Base-by-base conservation (phyloP, 1,140 invertebrate genomes). In the Hycleus phaleratus region DNA sequence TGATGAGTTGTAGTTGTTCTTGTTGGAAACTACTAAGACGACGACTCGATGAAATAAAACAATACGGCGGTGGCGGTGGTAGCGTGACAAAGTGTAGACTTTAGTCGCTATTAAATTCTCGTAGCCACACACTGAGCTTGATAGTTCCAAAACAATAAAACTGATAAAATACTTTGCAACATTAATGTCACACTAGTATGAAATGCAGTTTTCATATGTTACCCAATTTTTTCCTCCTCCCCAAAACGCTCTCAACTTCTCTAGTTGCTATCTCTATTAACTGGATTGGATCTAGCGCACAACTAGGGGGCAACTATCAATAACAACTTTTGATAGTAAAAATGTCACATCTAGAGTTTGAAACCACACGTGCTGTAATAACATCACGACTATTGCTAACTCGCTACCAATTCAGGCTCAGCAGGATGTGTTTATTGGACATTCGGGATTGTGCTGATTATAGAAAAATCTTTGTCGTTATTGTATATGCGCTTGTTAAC, bases 151-250 rank as follows among this genome's bases (percentile, higher is more conserved):
- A 65, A 65, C 67, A 71, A 71, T 71, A 71, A 70, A 69, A 70
- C 64, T 70, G 67, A 71, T 71, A 70, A 71, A 71, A 71, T 71
- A 71, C 67, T 70, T 67, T 54, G 61, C 58, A 52, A 66, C 70
- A 70, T 70, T 71, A 70, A 68, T 65, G 70, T 69, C 68, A 67
- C 60, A 58, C 58, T 49, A 56, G 67, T 49, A 68, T 68, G 68
- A 70, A 71, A 70, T 32, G 4, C 32, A 32, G 7, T 7, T 32
- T 32, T 32, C 32, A 32, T 32, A 32, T 66, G 63, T 58, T 46
- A 49, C 51, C 60, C 32, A 7, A 32, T 32, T 32, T 32, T 32
- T 32, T 4, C 7, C 18, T 18, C 18, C 18, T 18, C 18, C 18
- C 18, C 18, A 18, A 18, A 18, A 18, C 18, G 18, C 18, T 18